Evolutionary conservation across 1,140 invertebrate species (phyloP), one percentile per base, ranked within the genome.

Genomic region (Zaprionus kolodkinae): DNA sequence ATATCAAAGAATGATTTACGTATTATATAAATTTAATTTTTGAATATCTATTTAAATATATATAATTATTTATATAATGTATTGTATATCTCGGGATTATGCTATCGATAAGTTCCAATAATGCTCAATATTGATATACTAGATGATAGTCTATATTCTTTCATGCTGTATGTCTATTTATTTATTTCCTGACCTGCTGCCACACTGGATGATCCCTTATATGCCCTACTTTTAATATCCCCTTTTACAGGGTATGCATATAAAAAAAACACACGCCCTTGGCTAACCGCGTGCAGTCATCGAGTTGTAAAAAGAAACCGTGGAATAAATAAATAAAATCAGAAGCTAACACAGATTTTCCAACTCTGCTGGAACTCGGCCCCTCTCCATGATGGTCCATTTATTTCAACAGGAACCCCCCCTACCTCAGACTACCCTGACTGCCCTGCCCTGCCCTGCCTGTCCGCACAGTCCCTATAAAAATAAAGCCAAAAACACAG

Each of bases 261-360:
- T 48, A 69, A 33, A 48, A 48, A 30, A 33, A 50, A 50, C 10
- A 48, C 30, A 45, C 57, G 33, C 35, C 45, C 36, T n/a, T 65
- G 62, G 48, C 45, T 3, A 21, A 21, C 50, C 25, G 63, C 15
- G 17, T 45, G 40, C 33, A 66, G 38, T 36, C 64, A 76, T 61
- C 63, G 63, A 65, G 78, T 55, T 64, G 73, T 57, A 56, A 77
- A 79, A 61, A 36, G 54, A 68, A 72, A 66, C 36, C 74, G 59
- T 64, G 54, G 63, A 78, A 88, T 82, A 86, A 81, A 85, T 85
- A 85, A 85, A 85, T 87, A 86, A 86, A 86, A 87, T 86, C 83
- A 82, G 79, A 54, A 81, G 63, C 67, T 56, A 59, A 69, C 67
- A 43, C 63, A 81, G 79, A 86, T 85, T 81, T 85, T 64, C 66